Percentiles rank a stretch among this genome's conserved stretches.
These are phyloP conservation scores for Heliconius aoede DNA, from an alignment of 2,888 invertebrate genomes.

Conservation along the genomic window DNA sequence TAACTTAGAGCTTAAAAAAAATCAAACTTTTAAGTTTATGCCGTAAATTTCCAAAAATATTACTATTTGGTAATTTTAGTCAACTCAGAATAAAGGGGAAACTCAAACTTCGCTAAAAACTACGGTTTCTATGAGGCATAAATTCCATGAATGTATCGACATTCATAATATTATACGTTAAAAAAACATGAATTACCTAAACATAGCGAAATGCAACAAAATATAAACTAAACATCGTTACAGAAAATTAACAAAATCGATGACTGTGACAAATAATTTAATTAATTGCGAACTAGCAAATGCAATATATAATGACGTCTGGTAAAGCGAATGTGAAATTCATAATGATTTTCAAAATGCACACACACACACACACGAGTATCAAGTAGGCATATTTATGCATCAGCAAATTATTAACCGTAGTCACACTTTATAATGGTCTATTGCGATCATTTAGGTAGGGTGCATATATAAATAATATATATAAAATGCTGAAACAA, in stretches of 20 bases:
- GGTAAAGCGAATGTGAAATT: slow-evolving; percentile 19
- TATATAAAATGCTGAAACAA: background rate
- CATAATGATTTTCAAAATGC: slow-evolving; percentile 21
- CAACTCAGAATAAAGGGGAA: too few species aligned
- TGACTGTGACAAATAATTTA: slow-evolving; percentile 15
- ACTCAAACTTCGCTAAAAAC: too few species aligned
- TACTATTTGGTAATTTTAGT: too few species aligned
- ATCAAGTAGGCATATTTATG: slow-evolving; percentile 9
- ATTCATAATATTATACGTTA: background rate
- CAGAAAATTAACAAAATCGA: background rate
- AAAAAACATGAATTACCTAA: background rate
- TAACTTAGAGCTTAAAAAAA: too few species aligned
- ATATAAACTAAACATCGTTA: background rate
- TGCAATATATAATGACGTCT: slow-evolving; percentile 14
- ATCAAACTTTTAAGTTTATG: too few species aligned
- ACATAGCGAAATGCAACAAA: background rate
- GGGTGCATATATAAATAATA: background rate
- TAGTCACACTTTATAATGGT: slow-evolving; percentile 4
- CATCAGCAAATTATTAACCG: slow-evolving; percentile 9
- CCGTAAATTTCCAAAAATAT: too few species aligned
- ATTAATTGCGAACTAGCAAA: slow-evolving; percentile 1
- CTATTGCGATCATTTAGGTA: background rate
- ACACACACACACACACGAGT: background rate
- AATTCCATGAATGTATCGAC: background rate
- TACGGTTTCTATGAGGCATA: too few species aligned